Conservation (phyloP, 2,888 invertebrate genomes). For the Cremastinae sp. region DNA sequence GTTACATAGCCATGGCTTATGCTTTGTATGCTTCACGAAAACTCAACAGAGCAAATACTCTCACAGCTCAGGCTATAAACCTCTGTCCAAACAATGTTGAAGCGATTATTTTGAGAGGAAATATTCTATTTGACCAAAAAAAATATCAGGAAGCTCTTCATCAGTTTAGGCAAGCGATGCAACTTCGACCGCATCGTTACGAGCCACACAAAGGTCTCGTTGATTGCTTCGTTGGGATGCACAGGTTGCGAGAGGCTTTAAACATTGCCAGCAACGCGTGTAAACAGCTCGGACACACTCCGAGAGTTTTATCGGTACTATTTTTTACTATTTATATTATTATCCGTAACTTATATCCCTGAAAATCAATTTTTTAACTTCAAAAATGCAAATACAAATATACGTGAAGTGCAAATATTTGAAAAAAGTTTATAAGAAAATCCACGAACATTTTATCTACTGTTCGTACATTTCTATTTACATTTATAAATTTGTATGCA, state of each 20-base stretch:
- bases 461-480: too few relatives aligned
- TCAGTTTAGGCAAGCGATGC: slow-evolving; percentile 86
- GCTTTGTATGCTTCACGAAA: slow-evolving; percentile 85
- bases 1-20: slow-evolving; percentile 90
- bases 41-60: slow-evolving; percentile 86
- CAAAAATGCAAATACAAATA: too few relatives aligned
- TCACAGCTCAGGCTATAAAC: slow-evolving; percentile 87
- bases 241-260: slow-evolving; percentile 87
- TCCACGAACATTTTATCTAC: too few relatives aligned
- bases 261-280: slow-evolving; percentile 87
- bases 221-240: slow-evolving; percentile 86
- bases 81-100: slow-evolving; percentile 86
- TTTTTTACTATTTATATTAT: too few relatives aligned
- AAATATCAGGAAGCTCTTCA: slow-evolving; percentile 85
- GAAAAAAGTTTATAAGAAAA: too few relatives aligned
- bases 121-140: slow-evolving; percentile 84
- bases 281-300: slow-evolving; percentile 86
- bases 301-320: slow-evolving; percentile 87
- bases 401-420: too few relatives aligned
- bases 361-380: too few relatives aligned
- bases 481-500: too few relatives aligned
- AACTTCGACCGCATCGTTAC: slow-evolving; percentile 84
- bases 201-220: slow-evolving; percentile 91
- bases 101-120: slow-evolving; percentile 88
- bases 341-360: not conserved